Evolutionary conservation across 2,888 invertebrate species (phyloP), one percentile per base, ranked within the genome.

Genomic region (Mycalesis mineus): DNA sequence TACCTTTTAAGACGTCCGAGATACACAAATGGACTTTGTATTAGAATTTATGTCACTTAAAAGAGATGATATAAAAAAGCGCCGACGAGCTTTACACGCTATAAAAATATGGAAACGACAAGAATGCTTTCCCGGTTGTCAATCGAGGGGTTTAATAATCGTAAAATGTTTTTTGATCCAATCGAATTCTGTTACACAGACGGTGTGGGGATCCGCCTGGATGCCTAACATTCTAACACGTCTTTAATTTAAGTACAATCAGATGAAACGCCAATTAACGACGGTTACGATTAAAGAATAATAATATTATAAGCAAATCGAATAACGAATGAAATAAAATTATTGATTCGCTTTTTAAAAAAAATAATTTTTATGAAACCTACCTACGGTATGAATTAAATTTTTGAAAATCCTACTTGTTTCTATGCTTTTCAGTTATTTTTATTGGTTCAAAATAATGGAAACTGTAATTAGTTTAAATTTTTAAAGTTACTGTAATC

Each of bases 11-110:
- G 87, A 86, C 84, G 83, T 83, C 83, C 82, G 88, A 88, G 88
- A 89, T 88, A 89, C 86, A 88, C 88, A 88, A 88, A 88, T 89
- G 89, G 89, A 88, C 81, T 84, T 84, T 87, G 89, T 88, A 89
- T 89, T 88, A 88, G 88, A 88, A 89, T 88, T 89, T 88, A 88
- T 89, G 88, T 88, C 88, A 87, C 88, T 88, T 88, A 85, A 80
- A 83, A 80, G 82, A 84, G 78, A 84, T 88, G 87, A 84, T 84
- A 86, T 85, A 87, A 86, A 88, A 87, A 87, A 78, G 82, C 81
- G 85, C 87, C 87, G 88, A 87, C 84, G 80, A 5, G 82, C 78
- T 85, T 88, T 88, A 88, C 88, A 89, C 84, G 88, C 88, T 78
- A 89, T 88, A 89, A 89, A 88, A 89, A 89, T 88, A 89, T 88